Percentiles rank a stretch among this genome's conserved stretches.
Conservation (phyloP, 2,797 vertebrate species). For the Hylomyscus alleni region DNA sequence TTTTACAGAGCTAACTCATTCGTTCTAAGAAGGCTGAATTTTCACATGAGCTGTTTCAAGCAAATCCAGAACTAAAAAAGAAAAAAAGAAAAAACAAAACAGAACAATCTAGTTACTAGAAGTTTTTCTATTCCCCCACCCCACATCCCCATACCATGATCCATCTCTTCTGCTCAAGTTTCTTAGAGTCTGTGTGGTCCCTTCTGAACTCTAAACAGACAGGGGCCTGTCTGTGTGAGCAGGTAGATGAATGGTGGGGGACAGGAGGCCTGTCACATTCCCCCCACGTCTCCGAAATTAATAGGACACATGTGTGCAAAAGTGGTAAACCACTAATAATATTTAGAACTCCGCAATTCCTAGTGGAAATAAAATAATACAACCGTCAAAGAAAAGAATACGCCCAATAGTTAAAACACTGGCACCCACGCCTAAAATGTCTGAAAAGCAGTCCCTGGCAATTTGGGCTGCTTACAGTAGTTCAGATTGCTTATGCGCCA, state of each 20-base stretch:
- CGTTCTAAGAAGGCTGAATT: slow-evolving; percentile 30
- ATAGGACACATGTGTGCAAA: slow-evolving; percentile 75
- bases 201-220: slow-evolving; percentile 27
- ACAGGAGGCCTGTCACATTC: slow-evolving; percentile 69
- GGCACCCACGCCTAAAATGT: slow-evolving; percentile 44
- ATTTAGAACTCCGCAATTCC: slow-evolving; percentile 83
- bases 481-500: not conserved
- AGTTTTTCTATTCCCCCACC: slow-evolving; percentile 25
- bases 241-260: slow-evolving; percentile 67
- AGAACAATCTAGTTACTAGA: slow-evolving; percentile 24
- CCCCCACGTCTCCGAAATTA: slow-evolving; percentile 73
- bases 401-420: slow-evolving; percentile 52
- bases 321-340: slow-evolving; percentile 81
- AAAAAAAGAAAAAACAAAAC: slow-evolving; percentile 33
- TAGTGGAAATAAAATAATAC: slow-evolving; percentile 82
- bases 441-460: slow-evolving; percentile 18
- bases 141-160: not conserved
- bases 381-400: slow-evolving; percentile 67
- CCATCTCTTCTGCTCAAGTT: slow-evolving; percentile 61
- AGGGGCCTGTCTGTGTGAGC: not conserved
- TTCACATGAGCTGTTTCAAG: slow-evolving; percentile 54
- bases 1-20: slow-evolving; percentile 6
- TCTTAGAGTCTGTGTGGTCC: slow-evolving; percentile 60
- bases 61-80: slow-evolving; percentile 47
- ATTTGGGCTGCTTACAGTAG: not conserved